phyloP scores from a whole-genome alignment of 2,888 invertebrate genomes.

The Dasysyrphus tricinctus region DNA sequence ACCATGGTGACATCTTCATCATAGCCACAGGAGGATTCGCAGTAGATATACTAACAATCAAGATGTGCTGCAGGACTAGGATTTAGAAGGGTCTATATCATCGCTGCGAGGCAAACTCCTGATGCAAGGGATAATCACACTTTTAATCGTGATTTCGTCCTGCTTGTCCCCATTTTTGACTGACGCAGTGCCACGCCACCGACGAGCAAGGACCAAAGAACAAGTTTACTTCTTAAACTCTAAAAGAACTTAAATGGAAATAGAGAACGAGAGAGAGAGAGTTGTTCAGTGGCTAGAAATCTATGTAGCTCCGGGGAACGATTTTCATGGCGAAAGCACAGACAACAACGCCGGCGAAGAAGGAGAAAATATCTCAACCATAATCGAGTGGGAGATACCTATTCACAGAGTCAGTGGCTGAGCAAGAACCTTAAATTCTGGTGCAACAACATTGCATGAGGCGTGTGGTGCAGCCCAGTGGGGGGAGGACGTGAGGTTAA shows the following conservation, averaged over 20 bases:
- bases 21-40: slow-evolving; percentile 48
- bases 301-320: slow-evolving; percentile 62
- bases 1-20: slow-evolving; percentile 67
- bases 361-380: slow-evolving; percentile 55
- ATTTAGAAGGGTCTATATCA: slow-evolving; percentile 59
- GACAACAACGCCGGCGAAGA: slow-evolving; percentile 10
- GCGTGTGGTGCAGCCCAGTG: not conserved
- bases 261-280: not conserved
- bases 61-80: slow-evolving; percentile 47
- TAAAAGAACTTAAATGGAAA: slow-evolving; percentile 10
- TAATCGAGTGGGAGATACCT: slow-evolving; percentile 66
- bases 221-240: slow-evolving; percentile 29
- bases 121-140: slow-evolving; percentile 82
- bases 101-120: slow-evolving; percentile 48
- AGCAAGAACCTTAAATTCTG: slow-evolving; percentile 29
- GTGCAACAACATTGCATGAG: slow-evolving; percentile 17
- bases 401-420: slow-evolving; percentile 11
- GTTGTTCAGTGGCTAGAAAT: slow-evolving; percentile 44
- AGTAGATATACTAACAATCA: slow-evolving; percentile 50
- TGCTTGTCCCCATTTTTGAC: slow-evolving; percentile 4
- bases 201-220: not conserved
- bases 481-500: not conserved
- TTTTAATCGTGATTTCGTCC: slow-evolving; percentile 81
- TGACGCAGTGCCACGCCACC: not conserved
- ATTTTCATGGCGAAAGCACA: slow-evolving; percentile 55